Base-by-base conservation (phyloP, 2,113 vertebrate genomes). In the Oreotrochilus melanogaster region DNA sequence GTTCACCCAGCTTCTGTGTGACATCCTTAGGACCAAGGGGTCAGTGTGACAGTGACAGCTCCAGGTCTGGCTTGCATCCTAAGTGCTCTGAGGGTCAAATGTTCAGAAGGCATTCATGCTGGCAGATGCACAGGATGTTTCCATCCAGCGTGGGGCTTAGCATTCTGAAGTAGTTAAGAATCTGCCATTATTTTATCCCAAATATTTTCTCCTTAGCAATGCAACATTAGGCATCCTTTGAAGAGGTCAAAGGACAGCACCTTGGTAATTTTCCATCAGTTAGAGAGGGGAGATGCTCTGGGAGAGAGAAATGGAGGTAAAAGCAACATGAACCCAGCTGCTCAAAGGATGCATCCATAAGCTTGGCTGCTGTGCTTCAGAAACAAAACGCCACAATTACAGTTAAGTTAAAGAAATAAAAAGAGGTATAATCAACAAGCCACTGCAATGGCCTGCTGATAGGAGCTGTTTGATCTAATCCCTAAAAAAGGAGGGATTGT, bases 331-430 rank as follows among this genome's bases (percentile, higher is more conserved):
- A 89, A 89, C 80, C 76, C 92, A 94, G 91, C 79, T 88, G 71
- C 58, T 76, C 50, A 70, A 62, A 94, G 88, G 64, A 74, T 1
- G 2, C 15, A 47, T 51, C 85, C 71, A 10, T 88, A 35, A 89
- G 88, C 31, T 78, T 72, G 81, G 69, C 66, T 93, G 48, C 60
- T 76, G 50, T 72, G 71, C 57, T 33, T 79, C 61, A 61, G 57
- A 69, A 95, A 54, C 54, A 93, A 89, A 91, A 78, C 47, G 23
- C n/a, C 50, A 73, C 54, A 66, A 54, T 84, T 96, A 65, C 54
- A 57, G 11, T 61, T 42, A 60, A 92, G 31, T 51, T 74, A 12
- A 85, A 71, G 71, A 82, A 82, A 57, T 30, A 43, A 39, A 69
- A 60, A 53, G 53, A 75, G 28, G 5, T 54, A 10, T 82, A 89